phyloP scores from a whole-genome alignment of 1,140 invertebrate genomes.

The Campoletis sonorensis region DNA sequence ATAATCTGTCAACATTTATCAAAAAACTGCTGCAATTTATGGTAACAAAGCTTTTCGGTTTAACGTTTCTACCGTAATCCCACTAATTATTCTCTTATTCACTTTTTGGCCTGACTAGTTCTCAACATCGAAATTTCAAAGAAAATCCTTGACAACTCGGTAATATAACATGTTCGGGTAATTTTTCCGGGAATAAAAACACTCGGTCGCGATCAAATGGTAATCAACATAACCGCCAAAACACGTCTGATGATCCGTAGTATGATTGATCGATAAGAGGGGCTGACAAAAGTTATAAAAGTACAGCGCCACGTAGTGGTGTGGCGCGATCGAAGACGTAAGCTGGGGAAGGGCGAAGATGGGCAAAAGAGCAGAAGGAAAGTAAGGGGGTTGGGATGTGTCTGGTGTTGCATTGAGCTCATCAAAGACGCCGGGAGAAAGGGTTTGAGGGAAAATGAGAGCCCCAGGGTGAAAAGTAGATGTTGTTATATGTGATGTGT shows the following conservation, averaged over 20 bases:
- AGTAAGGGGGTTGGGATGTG: neutral
- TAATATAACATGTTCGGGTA: too few species aligned
- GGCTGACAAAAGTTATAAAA: neutral
- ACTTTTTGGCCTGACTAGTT: too few species aligned
- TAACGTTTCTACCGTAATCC: too few species aligned
- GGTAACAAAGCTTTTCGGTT: too few species aligned
- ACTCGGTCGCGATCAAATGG: too few species aligned
- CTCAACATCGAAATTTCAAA: too few species aligned
- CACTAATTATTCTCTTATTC: too few species aligned
- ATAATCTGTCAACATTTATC: too few species aligned
- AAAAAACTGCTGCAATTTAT: too few species aligned
- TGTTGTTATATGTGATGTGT: neutral
- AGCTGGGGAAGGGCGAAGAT: neutral
- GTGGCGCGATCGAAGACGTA: neutral
- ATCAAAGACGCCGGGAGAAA: constrained; percentile 21
- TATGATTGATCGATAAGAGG: neutral
- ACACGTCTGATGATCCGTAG: neutral
- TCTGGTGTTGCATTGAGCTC: neutral
- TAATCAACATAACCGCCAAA: too few species aligned
- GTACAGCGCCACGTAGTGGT: neutral
- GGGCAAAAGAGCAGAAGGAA: neutral
- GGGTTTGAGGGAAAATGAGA: neutral
- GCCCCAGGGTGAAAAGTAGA: neutral
- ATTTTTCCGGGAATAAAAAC: too few species aligned
- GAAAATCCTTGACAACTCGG: too few species aligned